Evolutionary conservation across 2,888 invertebrate species (phyloP), one percentile per base, ranked within the genome.

Genomic region (Reticulitermes lucifugus): DNA sequence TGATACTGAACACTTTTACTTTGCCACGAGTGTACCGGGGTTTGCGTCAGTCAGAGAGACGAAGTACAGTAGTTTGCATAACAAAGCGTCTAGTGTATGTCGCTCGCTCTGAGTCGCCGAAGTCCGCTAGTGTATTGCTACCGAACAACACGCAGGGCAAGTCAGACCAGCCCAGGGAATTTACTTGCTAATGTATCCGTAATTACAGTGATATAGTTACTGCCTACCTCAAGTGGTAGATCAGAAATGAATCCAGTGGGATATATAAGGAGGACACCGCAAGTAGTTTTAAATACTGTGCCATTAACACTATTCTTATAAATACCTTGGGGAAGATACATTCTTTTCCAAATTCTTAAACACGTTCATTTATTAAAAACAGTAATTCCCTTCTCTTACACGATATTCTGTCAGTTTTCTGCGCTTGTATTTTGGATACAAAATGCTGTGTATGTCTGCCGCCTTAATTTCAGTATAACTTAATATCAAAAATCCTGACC

Each of bases 61-160:
- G 73, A 73, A 77, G 77, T 46, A n/a, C 0, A 35, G 77, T n/a
- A 77, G 77, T 77, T 77, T 77, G 77, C 77, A 77, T 77, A 35
- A 77, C 46, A 77, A 77, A 77, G 77, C 14, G 73, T n/a, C 65
- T n/a, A 65, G 65, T 7, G 6, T 3, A 60, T 60, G 60, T 21
- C 60, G 60, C 18, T 60, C 60, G 60, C n/a, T 6, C 21, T 18
- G n/a, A 21, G 60, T 7, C n/a, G 65, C 25, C 10, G n/a, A 65
- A 65, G 65, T n/a, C 65, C 65, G 25, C 55, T 55, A n/a, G 25
- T 65, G 25, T 9, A 9, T 55, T 18, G 4, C 55, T 55, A 55
- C 55, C 18, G 55, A 12, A 65, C 25, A 65, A 65, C 65, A 65
- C 6, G 25, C 21, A 6, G 41, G 2, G 14, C n/a, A n/a, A 73